A percentile compares a stretch with the other conserved stretches of the same genome.
Evolutionary conservation across 2,888 invertebrate genomes (phyloP).

Genomic region (Cephus nigrinus): DNA sequence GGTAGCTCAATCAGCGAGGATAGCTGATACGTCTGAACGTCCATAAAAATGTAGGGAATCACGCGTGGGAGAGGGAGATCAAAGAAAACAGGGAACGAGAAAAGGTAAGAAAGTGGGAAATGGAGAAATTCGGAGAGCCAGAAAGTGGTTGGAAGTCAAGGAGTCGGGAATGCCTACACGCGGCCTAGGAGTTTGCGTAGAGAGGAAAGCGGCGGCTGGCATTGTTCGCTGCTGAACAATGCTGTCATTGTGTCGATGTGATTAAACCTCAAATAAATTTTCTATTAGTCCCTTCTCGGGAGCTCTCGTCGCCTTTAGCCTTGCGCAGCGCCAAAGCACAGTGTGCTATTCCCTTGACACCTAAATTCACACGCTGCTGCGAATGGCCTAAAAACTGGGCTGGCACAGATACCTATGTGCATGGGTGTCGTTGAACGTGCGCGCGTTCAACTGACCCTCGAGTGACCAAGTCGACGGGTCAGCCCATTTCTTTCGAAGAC

Average conservation of each 20-base stretch:
- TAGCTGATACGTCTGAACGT: too few relatives aligned
- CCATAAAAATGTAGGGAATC: too few relatives aligned
- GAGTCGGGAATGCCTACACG: constrained; percentile 17
- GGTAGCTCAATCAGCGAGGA: too few relatives aligned
- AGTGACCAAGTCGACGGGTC: too few relatives aligned
- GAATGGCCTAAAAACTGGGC: constrained; percentile 3
- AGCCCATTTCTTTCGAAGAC: too few relatives aligned
- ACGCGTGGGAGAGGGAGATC: constrained; percentile 4
- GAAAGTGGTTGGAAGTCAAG: constrained; percentile 36
- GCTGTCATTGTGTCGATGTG: constrained; percentile 54
- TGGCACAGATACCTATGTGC: constrained; percentile 1
- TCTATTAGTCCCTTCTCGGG: constrained; percentile 33
- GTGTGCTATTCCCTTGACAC: too few relatives aligned
- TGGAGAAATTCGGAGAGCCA: constrained; percentile 25
- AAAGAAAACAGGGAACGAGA: constrained; percentile 19
- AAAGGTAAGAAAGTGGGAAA: constrained; percentile 17
- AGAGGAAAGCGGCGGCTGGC: constrained; percentile 8
- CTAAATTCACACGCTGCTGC: background rate
- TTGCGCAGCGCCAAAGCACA: too few relatives aligned
- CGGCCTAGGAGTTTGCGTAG: constrained; percentile 17
- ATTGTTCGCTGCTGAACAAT: constrained; percentile 52
- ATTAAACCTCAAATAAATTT: constrained; percentile 57
- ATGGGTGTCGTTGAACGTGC: too few relatives aligned
- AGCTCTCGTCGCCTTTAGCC: too few relatives aligned
- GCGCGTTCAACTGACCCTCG: too few relatives aligned